A percentile compares a stretch with the other conserved stretches of the same genome.
These are phyloP conservation scores for Sprattus sprattus DNA, from an alignment of 2,113 vertebrate genomes.

Conservation along the genomic window DNA sequence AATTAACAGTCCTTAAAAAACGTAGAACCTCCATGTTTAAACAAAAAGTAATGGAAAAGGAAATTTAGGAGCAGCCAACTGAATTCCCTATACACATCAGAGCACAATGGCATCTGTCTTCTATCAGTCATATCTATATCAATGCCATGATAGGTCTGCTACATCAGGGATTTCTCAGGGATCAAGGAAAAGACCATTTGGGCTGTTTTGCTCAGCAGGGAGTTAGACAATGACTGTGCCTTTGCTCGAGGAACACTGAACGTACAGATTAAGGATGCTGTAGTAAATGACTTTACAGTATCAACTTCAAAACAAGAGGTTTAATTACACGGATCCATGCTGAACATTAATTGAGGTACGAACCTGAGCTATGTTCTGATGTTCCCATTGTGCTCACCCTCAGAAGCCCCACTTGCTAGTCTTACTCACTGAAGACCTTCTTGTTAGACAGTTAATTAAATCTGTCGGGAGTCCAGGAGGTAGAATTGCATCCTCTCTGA, in stretches of 20 bases:
- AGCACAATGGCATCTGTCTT: not conserved
- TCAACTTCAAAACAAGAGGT: slow-evolving; percentile 6
- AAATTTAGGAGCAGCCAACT: not conserved
- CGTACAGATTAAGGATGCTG: not conserved
- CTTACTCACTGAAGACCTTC: slow-evolving; percentile 8
- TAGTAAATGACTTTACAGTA: not conserved
- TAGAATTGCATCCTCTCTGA: not conserved
- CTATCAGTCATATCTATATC: not conserved
- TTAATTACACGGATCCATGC: not conserved
- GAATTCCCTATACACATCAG: not conserved
- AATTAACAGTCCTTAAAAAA: not conserved
- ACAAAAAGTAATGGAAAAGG: not conserved
- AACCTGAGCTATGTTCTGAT: slow-evolving; percentile 16
- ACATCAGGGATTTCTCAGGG: no score
- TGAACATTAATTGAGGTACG: slow-evolving; percentile 1
- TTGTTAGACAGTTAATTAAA: slow-evolving; percentile 12
- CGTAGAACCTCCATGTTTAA: not conserved
- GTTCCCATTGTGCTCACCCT: not conserved
- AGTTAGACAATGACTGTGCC: no score
- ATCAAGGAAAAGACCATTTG: no score
- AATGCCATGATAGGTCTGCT: not conserved
- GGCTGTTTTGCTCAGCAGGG: no score
- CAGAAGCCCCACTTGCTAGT: not conserved
- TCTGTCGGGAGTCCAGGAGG: not conserved
- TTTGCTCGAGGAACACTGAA: not conserved